Evolutionary conservation across 1,140 invertebrate species (phyloP), one percentile per base, ranked within the genome.

Genomic region (Mercenaria mercenaria): DNA sequence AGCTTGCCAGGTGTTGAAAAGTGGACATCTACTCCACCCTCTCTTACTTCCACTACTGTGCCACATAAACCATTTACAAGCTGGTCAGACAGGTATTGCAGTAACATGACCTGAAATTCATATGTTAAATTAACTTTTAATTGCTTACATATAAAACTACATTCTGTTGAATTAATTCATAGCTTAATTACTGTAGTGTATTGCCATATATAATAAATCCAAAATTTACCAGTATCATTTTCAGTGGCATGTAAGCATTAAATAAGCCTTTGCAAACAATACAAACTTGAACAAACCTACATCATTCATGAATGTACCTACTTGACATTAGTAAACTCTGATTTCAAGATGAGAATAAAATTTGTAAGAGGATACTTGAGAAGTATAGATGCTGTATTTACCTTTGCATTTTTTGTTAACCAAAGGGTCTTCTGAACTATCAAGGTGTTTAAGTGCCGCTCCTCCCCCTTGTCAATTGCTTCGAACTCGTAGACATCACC

Each of bases 41-140:
- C 72, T 18, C 69, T 56, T 39, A 87, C 11, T 8, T 39, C 52
- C 2, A 52, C 20, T 26, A 87, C 84, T n/a, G 20, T 56, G 26
- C 84, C 84, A 76, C 72, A 39, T 59, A 87, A 77, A 39, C 69
- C 84, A 77, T 87, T 87, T 4, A 87, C 84, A n/a, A 87, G 47
- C 29, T 77, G 47, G 69, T 87, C 84, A 61, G 84, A 87, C 1
- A 77, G 43, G 50, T 87, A 77, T 0, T 72, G 67, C 69, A 87
- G 84, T 39, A 87, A 32, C 84, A 87, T 87, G 15, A 61, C 37
- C 80, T 47, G 6, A 47, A 67, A 64, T n/a, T n/a, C n/a, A n/a
- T n/a, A n/a, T n/a, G n/a, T n/a, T n/a, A n/a, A n/a, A n/a, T n/a
- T n/a, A n/a, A n/a, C n/a, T n/a, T n/a, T n/a, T n/a, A n/a, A n/a